A percentile compares a stretch with the other conserved stretches of the same genome.
These are phyloP conservation scores for Aurelia sp. DNA, from an alignment of 30 jellyfish, hydroid and myxozoan species.

Conservation along the genomic window DNA sequence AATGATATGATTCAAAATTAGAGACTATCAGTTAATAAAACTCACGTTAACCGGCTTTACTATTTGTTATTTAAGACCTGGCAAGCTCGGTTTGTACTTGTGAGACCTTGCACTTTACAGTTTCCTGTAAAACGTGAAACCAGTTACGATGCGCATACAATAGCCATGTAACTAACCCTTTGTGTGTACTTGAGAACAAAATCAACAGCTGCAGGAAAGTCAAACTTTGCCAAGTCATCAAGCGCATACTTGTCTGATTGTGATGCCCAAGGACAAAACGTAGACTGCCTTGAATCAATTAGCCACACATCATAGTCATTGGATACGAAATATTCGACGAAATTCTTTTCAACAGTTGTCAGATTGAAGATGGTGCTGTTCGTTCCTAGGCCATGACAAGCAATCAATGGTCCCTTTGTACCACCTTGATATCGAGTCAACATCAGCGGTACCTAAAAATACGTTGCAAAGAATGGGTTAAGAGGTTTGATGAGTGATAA, in stretches of 20 bases:
- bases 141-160: too few species aligned
- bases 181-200: constrained; percentile 34
- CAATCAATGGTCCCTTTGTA: constrained; percentile 57
- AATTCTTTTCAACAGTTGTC: constrained; percentile 47
- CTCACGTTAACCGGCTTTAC: too few species aligned
- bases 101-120: too few species aligned
- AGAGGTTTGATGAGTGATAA: too few species aligned
- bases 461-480: background rate
- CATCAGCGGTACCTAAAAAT: constrained; percentile 30
- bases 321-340: constrained; percentile 48
- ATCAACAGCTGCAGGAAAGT: constrained; percentile 50
- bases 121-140: too few species aligned
- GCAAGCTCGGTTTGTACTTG: too few species aligned
- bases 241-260: background rate
- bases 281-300: constrained; percentile 55
- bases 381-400: constrained; percentile 57
- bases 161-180: background rate
- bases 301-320: constrained; percentile 67
- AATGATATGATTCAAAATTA: too few species aligned
- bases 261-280: constrained; percentile 58
- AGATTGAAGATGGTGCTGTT: constrained; percentile 2
- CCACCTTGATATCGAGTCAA: constrained; percentile 72
- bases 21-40: too few species aligned
- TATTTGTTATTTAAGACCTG: too few species aligned
- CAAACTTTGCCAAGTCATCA: constrained; percentile 50